Evolutionary conservation across 2,888 invertebrate genomes (phyloP).

Genomic region (Cataglyphis cursor): DNA sequence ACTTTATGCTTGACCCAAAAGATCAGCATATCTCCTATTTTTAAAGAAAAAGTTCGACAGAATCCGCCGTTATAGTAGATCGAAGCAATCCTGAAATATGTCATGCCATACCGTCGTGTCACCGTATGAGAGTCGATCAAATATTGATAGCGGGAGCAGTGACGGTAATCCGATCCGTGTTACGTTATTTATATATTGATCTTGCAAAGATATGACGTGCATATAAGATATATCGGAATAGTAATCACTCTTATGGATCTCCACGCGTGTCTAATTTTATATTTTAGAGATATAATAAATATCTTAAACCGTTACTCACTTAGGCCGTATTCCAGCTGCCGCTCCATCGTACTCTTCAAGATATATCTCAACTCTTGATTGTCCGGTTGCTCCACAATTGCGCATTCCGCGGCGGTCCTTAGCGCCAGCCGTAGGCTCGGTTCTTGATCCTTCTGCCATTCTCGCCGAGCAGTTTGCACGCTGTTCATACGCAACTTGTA

Average conservation of each 20-base stretch:
- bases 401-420: slow-evolving; percentile 78
- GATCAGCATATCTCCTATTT: slow-evolving; percentile 46
- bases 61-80: slow-evolving; percentile 11
- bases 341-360: slow-evolving; percentile 81
- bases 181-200: slow-evolving; percentile 28
- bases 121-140: slow-evolving; percentile 26
- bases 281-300: background rate
- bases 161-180: slow-evolving; percentile 4
- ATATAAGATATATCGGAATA: background rate
- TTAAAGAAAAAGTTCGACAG: slow-evolving; percentile 26
- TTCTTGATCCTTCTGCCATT: slow-evolving; percentile 80
- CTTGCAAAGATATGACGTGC: background rate
- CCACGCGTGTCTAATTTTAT: background rate
- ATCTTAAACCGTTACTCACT: slow-evolving; percentile 72
- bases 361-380: slow-evolving; percentile 77
- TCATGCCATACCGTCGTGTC: background rate
- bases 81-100: background rate
- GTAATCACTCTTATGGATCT: background rate
- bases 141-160: slow-evolving; percentile 38
- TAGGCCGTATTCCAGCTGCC: slow-evolving; percentile 83
- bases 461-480: slow-evolving; percentile 77
- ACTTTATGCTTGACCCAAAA: slow-evolving; percentile 34
- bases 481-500: slow-evolving; percentile 66
- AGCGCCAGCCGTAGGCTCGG: slow-evolving; percentile 76
- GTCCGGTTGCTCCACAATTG: slow-evolving; percentile 76